phyloP scores from a whole-genome alignment of 2,113 vertebrate genomes.

The Heterotis niloticus region DNA sequence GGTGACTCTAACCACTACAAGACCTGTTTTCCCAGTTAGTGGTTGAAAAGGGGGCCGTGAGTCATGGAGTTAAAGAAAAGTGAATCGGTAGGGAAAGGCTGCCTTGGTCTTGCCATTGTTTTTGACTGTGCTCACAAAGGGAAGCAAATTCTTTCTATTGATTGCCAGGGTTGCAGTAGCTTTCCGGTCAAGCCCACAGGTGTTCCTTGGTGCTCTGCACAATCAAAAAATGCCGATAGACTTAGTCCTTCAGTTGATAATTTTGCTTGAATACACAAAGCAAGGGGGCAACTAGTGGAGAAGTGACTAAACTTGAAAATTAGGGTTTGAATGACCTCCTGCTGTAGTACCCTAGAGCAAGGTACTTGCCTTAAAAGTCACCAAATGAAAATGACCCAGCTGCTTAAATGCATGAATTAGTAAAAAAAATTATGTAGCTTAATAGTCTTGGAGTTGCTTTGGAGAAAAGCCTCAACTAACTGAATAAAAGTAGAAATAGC shows the following conservation, averaged over 20 bases:
- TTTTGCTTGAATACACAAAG: neutral
- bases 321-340: no score
- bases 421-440: no score
- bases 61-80: neutral
- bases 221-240: neutral
- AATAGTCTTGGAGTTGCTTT: no score
- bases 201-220: no score
- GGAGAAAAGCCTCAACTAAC: no score
- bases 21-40: neutral
- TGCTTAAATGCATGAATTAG: no score
- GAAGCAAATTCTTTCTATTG: constrained; percentile 21
- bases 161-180: neutral
- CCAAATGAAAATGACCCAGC: no score
- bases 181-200: neutral
- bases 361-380: no score
- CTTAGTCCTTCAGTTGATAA: neutral
- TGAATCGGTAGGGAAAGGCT: no score
- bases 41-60: neutral
- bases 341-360: no score
- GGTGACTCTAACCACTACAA: no score
- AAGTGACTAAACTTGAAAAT: neutral
- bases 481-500: no score
- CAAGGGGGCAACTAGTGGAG: neutral
- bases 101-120: neutral
- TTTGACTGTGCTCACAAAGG: neutral